Base-by-base conservation (phyloP, 2,888 invertebrate species). In the Watsonalla binaria region DNA sequence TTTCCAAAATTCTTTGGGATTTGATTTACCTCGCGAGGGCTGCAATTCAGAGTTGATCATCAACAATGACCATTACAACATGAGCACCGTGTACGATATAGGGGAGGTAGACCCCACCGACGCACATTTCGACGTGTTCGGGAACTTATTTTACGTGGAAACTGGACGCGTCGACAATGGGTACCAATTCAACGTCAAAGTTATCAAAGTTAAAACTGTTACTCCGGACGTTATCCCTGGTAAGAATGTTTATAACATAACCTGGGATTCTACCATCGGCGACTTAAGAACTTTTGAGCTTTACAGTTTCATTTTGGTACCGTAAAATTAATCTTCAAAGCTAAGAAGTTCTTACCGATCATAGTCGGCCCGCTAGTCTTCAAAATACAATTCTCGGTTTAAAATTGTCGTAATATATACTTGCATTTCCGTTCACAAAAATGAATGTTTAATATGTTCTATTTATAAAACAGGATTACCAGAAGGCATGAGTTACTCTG, bases 111-210 rank as follows among this genome's bases (percentile, higher is more conserved):
- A 73, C 47, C 86, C 88, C 0, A 79, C 80, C 0, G 84, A 88
- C 54, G 82, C 84, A 0, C 86, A 87, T 57, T 87, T 74, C 49
- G 88, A 88, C 57, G 68, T 60, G 0, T 76, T 68, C 34, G 88
- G 86, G 0, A 87, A 88, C 62, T 62, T 88, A 42, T 88, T 89
- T 60, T 89, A 74, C 45, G 82, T 89, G 4, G 76, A 79, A 59
- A 72, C 77, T 1, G 77, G 74, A 34, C 68, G 64, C 51, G 76
- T 76, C 47, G 62, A 63, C 0, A 64, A 77, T 4, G 84, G 82
- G 6, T 84, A 76, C 55, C 76, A 70, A 55, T 87, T 80, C 51
- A 77, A 86, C 59, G 70, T 77, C 8, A 76, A 80, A 54, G 52
- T 85, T 15, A 70, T 88, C 13, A 80, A 75, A 58, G 65, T 62